Evolutionary conservation across 2,888 invertebrate genomes (phyloP).

Genomic region (Notodonta ziczac): DNA sequence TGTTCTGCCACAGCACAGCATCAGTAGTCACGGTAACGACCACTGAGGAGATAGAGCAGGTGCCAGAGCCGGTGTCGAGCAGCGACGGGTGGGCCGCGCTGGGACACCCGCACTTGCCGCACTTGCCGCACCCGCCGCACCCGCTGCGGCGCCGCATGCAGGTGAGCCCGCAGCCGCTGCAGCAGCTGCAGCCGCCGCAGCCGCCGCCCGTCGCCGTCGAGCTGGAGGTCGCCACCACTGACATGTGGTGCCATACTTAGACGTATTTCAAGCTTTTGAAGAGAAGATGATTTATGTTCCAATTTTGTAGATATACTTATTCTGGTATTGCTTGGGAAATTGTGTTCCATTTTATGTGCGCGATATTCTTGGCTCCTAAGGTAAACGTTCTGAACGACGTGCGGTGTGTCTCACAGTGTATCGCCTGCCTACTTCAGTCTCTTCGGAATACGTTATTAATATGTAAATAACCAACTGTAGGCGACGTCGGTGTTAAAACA

Average conservation of each 20-base stretch:
- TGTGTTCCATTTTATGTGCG: no score
- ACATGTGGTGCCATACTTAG: conserved; percentile 65
- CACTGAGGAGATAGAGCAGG: conserved; percentile 39
- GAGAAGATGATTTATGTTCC: neutral
- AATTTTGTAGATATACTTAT: no score
- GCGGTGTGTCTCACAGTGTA: no score
- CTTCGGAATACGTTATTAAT: neutral
- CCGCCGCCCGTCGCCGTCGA: conserved; percentile 72
- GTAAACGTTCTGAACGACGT: no score
- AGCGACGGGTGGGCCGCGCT: conserved; percentile 30
- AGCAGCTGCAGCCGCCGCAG: conserved; percentile 41
- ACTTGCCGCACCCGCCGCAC: conserved; percentile 36
- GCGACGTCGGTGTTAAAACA: conserved; percentile 79
- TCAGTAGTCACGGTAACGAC: conserved; percentile 48
- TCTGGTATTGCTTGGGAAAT: no score
- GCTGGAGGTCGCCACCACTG: conserved; percentile 75
- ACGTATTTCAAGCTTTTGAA: neutral
- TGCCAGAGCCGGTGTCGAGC: conserved; percentile 38
- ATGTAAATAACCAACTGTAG: conserved; percentile 36
- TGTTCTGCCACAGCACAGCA: conserved; percentile 55
- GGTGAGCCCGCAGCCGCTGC: conserved; percentile 49
- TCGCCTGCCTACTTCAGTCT: no score
- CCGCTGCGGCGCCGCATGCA: conserved; percentile 56
- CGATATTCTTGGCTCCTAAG: no score
- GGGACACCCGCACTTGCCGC: conserved; percentile 21